Percentiles rank a stretch among this genome's conserved stretches.
Conservation (phyloP, 2,888 invertebrate species). For the Campaea margaritaria region DNA sequence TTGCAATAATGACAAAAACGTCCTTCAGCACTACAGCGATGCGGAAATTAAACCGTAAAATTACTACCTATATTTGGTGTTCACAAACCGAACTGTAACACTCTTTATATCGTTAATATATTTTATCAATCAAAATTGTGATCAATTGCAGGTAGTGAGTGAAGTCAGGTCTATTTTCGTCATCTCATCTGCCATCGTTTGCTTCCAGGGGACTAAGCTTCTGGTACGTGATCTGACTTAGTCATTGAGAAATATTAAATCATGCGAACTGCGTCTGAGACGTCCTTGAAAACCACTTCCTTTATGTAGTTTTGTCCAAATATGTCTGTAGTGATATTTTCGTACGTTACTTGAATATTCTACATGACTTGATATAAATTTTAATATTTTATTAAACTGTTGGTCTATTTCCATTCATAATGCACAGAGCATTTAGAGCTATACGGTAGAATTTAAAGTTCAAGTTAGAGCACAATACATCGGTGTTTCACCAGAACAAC, state of each 20-base stretch:
- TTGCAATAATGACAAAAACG: conserved; percentile 57
- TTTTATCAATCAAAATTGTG: conserved; percentile 6
- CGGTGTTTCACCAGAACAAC: conserved; percentile 39
- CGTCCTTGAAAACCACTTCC: conserved; percentile 57
- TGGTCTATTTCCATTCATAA: neutral
- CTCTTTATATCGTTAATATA: conserved; percentile 23
- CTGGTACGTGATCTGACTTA: conserved; percentile 52
- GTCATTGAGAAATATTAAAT: conserved; percentile 49
- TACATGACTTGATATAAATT: neutral
- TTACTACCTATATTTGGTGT: conserved; percentile 68
- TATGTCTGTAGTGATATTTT: conserved; percentile 23
- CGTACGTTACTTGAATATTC: neutral
- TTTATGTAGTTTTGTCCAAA: conserved; percentile 49
- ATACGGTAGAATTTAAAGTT: conserved; percentile 14
- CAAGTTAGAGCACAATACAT: conserved; percentile 26
- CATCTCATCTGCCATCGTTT: conserved; percentile 38
- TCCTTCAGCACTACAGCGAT: conserved; percentile 73
- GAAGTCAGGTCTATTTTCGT: conserved; percentile 51
- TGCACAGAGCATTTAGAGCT: conserved; percentile 3
- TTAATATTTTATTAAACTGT: neutral
- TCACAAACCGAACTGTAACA: conserved; percentile 46
- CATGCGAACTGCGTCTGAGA: conserved; percentile 55
- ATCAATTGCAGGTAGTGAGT: conserved; percentile 19
- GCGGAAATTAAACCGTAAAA: conserved; percentile 74
- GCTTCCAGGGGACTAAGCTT: conserved; percentile 45